A percentile compares a stretch with the other conserved stretches of the same genome.
phyloP scores from a whole-genome alignment of 2,797 vertebrate species.

The Protosalanx chinensis region DNA sequence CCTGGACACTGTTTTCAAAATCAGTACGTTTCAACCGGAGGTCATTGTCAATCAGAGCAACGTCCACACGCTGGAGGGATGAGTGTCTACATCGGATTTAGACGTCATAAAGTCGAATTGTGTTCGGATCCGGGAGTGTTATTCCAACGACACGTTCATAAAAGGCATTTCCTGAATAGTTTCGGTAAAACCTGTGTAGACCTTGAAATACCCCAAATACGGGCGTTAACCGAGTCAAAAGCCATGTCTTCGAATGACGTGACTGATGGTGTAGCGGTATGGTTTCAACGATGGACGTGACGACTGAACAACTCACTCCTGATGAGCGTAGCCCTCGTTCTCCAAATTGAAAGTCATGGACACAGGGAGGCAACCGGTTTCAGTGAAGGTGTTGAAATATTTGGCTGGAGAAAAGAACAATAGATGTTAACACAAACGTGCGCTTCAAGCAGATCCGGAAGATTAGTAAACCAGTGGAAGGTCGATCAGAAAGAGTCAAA shows the following conservation, averaged over 20 bases:
- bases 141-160: too few relatives aligned
- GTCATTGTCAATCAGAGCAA: too few relatives aligned
- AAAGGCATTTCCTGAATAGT: not conserved
- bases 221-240: too few relatives aligned
- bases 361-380: constrained; percentile 52
- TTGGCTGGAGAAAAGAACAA: constrained; percentile 27
- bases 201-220: not conserved
- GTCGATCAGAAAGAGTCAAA: not conserved
- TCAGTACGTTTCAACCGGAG: too few relatives aligned
- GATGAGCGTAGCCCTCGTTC: constrained; percentile 1
- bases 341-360: constrained; percentile 11
- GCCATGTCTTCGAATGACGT: too few relatives aligned
- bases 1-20: too few relatives aligned
- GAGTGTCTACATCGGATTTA: too few relatives aligned
- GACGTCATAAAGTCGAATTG: not conserved
- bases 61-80: too few relatives aligned
- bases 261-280: not conserved
- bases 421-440: not conserved
- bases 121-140: not conserved
- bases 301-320: not conserved
- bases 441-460: not conserved
- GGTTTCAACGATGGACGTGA: not conserved
- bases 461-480: not conserved
- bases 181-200: not conserved
- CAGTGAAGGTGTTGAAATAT: constrained; percentile 43